Evolutionary conservation across 2,113 vertebrate genomes (phyloP), one percentile per base, ranked within the genome.

Genomic region (Sinocyclocheilus rhinocerous): DNA sequence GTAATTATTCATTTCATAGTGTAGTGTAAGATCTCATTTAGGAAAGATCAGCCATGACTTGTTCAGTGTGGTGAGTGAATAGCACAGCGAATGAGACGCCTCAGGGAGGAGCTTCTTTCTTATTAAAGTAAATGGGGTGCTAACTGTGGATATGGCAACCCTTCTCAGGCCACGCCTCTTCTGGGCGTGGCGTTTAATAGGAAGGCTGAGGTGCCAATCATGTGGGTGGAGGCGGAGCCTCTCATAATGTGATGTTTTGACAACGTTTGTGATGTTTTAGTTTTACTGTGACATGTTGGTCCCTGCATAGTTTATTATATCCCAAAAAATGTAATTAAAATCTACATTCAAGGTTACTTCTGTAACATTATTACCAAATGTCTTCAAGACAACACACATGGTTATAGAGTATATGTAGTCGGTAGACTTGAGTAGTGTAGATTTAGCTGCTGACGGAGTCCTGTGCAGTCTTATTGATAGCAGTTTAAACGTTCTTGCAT

Each of bases 301-400:
- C 57, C 85, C 72, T 78, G 89, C 81, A 69, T 86, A 82, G 88
- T 90, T 87, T 90, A 84, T 86, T 86, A 85, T 85, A 86, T 39
- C 36, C 20, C 15, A 50, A 78, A 78, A 78, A 42, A 39, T 13
- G 9, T 78, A 11, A 52, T 59, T 80, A 4, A 39, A 42, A 42
- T 42, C 22, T 63, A n/a, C 77, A 24, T 90, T 84, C 84, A 83
- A 85, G 85, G 81, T 92, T 88, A 85, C 76, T 77, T 59, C 86
- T 87, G 87, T 61, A 77, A 85, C 87, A 77, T 81, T 82, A 61
- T 61, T 89, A 85, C 87, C 86, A 86, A 89, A 87, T 89, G 84
- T 88, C 84, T 93, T 91, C 90, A 92, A 92, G 90, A 69, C 57
- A 12, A 65, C 84, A 1, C 61, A n/a, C 89, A 92, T 90, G 90